phyloP scores from a whole-genome alignment of 2,888 invertebrate genomes.

The Tromatobia lineatoria region DNA sequence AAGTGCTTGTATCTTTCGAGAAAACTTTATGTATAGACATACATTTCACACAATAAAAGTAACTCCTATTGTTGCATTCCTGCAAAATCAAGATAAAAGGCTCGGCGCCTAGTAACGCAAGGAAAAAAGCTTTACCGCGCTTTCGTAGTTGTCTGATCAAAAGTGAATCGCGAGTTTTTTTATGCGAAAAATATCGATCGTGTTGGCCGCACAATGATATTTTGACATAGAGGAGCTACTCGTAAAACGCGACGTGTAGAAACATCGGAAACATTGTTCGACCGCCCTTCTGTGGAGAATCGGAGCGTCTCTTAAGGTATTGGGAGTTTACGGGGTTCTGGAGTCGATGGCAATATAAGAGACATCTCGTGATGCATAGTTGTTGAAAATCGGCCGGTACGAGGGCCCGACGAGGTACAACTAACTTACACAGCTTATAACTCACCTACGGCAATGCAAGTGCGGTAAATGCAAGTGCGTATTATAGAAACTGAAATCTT shows the following conservation, averaged over 20 bases:
- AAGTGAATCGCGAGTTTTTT: slow-evolving; percentile 2
- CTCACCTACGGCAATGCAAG: background rate
- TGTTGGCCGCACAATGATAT: slow-evolving; percentile 34
- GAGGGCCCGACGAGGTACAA: background rate
- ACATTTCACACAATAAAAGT: slow-evolving; percentile 5
- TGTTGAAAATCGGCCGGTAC: background rate
- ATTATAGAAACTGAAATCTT: slow-evolving; percentile 11
- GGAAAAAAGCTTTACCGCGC: background rate
- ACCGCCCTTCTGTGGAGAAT: slow-evolving; percentile 1
- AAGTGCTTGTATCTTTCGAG: background rate
- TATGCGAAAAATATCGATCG: slow-evolving; percentile 5
- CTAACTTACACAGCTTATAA: slow-evolving; percentile 23
- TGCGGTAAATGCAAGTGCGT: background rate
- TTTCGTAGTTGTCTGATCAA: slow-evolving; percentile 41
- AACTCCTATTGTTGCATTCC: slow-evolving; percentile 9
- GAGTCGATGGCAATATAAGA: slow-evolving; percentile 13
- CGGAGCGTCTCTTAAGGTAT: background rate
- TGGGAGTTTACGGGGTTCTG: slow-evolving; percentile 3
- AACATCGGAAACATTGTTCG: slow-evolving; percentile 3
- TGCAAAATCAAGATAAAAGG: slow-evolving; percentile 29
- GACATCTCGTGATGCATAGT: slow-evolving; percentile 41
- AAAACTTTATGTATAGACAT: background rate
- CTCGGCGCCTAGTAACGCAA: background rate
- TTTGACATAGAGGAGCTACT: slow-evolving; percentile 28
- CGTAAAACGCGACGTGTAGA: slow-evolving; percentile 27